phyloP scores from a whole-genome alignment of 2,888 invertebrate genomes.

The Pyrrhia umbra region DNA sequence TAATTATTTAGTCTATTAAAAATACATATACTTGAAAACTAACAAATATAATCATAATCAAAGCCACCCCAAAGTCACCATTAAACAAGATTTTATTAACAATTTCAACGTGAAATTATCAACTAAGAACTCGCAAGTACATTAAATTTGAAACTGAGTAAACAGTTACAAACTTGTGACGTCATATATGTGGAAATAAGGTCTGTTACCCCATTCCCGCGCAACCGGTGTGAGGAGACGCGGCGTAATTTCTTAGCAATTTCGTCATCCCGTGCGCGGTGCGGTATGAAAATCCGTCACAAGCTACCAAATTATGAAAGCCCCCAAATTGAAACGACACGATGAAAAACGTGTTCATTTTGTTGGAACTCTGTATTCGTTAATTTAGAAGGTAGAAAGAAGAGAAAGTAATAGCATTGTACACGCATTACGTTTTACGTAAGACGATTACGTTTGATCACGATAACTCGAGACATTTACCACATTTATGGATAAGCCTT shows the following conservation, averaged over 20 bases:
- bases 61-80: not conserved
- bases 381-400: not conserved
- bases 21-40: too few relatives aligned
- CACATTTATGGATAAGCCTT: too few relatives aligned
- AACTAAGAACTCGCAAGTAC: not conserved
- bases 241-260: conserved; percentile 31
- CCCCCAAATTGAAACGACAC: conserved; percentile 35
- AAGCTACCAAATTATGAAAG: conserved; percentile 19
- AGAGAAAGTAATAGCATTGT: too few relatives aligned
- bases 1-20: too few relatives aligned
- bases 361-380: not conserved
- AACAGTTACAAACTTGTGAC: conserved; percentile 19
- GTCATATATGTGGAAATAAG: conserved; percentile 21
- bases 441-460: too few relatives aligned
- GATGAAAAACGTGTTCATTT: conserved; percentile 5
- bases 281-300: conserved; percentile 43
- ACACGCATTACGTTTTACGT: too few relatives aligned
- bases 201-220: conserved; percentile 28
- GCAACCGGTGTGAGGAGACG: conserved; percentile 24
- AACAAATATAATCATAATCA: too few relatives aligned
- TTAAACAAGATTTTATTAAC: not conserved
- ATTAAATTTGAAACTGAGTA: not conserved
- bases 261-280: conserved; percentile 11
- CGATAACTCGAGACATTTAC: too few relatives aligned
- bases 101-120: not conserved